Evolutionary conservation across 2,888 invertebrate species (phyloP), one percentile per base, ranked within the genome.

Genomic region (Platycheirus rosarum): DNA sequence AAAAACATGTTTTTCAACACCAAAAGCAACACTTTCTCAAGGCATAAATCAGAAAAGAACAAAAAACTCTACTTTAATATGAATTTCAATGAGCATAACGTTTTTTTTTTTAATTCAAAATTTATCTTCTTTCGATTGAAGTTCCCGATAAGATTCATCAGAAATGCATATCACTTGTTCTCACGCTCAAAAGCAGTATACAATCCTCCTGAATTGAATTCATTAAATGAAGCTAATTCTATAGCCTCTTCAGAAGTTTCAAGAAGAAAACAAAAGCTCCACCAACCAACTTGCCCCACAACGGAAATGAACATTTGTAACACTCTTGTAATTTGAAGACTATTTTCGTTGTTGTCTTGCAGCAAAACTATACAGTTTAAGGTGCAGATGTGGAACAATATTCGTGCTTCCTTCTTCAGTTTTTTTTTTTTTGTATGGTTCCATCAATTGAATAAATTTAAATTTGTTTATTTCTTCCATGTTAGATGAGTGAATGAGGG

Each of bases 381-480:
- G 55, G 13, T 37, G 29, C 42, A 55, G 14, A 78, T 68, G 68
- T 29, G 18, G 62, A 74, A 66, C 57, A 60, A 46, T 32, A 49
- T 48, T 55, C 26, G 35, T 55, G 14, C 29, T 70, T 46, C 44
- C 40, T 40, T 44, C 16, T 35, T 18, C 16, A 42, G 13, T 16
- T 51, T 51, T 26, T 65, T 55, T 23, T 35, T 53, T 6, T 20
- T 35, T 2, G 14, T 26, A 0, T 23, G 2, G 7, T 48, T n/a
- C 32, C 32, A 1, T 14, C 79, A 82, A 77, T 82, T 82, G 82
- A 77, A 82, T 80, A 76, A 76, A 76, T 73, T 82, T 71, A 55
- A 77, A 77, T 71, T 82, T 55, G 29, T 63, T 68, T 53, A 18
- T 68, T 23, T 32, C 16, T 37, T 62, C 16, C 14, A 13, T 8